A percentile compares a stretch with the other conserved stretches of the same genome.
Conservation (phyloP, 2,113 vertebrate genomes). For the Plotosus lineatus region DNA sequence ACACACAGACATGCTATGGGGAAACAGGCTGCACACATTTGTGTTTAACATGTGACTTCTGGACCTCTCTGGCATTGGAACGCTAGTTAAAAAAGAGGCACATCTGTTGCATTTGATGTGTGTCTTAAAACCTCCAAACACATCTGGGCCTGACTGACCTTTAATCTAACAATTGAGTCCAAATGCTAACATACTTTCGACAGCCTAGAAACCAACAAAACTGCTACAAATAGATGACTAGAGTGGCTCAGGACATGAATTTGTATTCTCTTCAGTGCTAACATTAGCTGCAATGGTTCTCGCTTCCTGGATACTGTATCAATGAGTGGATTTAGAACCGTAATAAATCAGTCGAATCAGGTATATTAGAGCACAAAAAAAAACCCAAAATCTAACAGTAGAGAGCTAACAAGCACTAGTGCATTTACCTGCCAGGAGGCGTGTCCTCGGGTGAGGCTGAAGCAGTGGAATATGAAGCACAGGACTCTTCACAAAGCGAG, state of each 20-base stretch:
- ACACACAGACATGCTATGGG: no score
- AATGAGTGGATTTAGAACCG: not conserved
- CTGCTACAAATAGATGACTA: not conserved
- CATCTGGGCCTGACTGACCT: not conserved
- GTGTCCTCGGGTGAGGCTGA: constrained; percentile 85
- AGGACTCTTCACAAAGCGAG: constrained; percentile 87
- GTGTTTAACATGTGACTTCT: not conserved
- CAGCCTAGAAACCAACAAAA: not conserved
- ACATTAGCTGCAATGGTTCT: not conserved
- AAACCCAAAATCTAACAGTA: not conserved
- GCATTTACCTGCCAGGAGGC: constrained; percentile 86
- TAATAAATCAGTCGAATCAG: not conserved
- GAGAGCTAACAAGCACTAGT: not conserved
- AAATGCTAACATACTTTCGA: not conserved
- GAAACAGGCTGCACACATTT: no score
- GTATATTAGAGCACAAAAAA: not conserved
- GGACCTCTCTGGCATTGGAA: not conserved
- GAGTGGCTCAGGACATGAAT: not conserved
- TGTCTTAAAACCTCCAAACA: not conserved
- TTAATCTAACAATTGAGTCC: not conserved
- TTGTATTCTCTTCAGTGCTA: not conserved
- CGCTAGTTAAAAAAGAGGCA: not conserved
- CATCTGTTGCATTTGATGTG: not conserved
- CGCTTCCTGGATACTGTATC: no score
- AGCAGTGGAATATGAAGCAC: constrained; percentile 85